phyloP scores from a whole-genome alignment of 2,888 invertebrate species.

The Mesorhabditis belari region DNA sequence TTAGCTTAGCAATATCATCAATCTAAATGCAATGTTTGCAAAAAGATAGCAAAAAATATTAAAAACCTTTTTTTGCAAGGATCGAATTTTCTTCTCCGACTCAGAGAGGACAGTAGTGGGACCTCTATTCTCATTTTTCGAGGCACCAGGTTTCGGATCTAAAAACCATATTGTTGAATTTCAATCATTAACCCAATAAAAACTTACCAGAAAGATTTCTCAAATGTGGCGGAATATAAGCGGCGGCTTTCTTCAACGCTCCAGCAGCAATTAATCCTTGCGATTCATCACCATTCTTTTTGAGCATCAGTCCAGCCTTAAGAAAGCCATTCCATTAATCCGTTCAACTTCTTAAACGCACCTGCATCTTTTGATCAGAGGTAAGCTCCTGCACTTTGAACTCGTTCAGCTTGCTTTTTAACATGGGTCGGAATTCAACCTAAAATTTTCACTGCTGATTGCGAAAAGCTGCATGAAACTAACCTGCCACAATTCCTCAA shows the following conservation, averaged over 20 bases:
- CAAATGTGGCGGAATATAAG: conserved; percentile 49
- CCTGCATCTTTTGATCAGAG: conserved; percentile 29
- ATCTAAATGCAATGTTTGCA: conserved; percentile 12
- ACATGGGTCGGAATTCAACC: conserved; percentile 36
- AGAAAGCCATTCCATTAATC: neutral
- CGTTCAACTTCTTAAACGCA: conserved; percentile 15
- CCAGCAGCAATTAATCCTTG: conserved; percentile 27
- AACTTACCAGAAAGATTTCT: conserved; percentile 16
- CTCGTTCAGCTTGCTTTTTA: conserved; percentile 26
- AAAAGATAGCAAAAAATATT: neutral
- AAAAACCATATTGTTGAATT: too few species aligned
- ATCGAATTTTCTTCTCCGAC: neutral
- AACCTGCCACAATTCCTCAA: conserved; percentile 45
- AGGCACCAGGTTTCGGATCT: neutral
- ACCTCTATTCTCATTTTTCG: too few species aligned
- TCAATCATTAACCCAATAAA: neutral
- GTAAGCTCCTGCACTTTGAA: conserved; percentile 31
- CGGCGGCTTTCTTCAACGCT: conserved; percentile 33
- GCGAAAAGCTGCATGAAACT: neutral
- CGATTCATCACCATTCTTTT: neutral
- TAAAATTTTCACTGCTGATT: neutral
- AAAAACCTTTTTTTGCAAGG: neutral
- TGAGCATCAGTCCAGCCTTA: neutral
- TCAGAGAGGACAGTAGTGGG: too few species aligned
- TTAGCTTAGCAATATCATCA: conserved; percentile 35